phyloP scores from a whole-genome alignment of 1,140 invertebrate genomes.

The Brachionus asplanchnoidis region DNA sequence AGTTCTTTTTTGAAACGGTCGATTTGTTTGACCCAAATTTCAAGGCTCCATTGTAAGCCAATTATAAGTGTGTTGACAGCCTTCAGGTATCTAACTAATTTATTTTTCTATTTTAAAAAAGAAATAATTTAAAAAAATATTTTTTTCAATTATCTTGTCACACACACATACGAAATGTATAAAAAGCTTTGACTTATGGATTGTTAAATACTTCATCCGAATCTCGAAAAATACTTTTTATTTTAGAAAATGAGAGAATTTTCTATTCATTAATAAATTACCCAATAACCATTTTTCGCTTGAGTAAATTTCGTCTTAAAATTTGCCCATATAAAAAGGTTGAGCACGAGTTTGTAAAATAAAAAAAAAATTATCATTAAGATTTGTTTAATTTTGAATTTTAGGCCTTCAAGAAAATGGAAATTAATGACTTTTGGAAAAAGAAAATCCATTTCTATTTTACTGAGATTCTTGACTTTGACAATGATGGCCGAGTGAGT shows the following conservation, averaged over 20 bases:
- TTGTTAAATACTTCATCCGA: background rate
- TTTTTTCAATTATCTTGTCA: background rate
- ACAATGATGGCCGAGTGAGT: conserved; percentile 8
- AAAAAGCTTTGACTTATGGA: background rate
- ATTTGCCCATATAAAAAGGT: background rate
- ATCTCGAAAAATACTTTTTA: background rate
- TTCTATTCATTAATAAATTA: background rate
- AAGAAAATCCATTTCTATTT: conserved; percentile 38
- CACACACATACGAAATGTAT: background rate
- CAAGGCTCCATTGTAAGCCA: background rate
- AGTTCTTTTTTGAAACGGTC: background rate
- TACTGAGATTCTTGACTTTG: conserved; percentile 33
- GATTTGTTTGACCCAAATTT: background rate
- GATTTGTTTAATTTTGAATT: background rate
- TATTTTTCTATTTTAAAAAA: background rate
- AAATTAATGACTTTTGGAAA: conserved; percentile 37
- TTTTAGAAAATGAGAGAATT: background rate
- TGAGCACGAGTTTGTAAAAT: background rate
- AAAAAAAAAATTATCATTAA: background rate
- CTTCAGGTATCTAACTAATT: background rate
- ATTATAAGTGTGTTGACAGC: background rate
- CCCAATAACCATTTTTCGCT: background rate
- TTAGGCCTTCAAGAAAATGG: background rate
- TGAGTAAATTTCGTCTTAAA: background rate
- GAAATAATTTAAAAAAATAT: background rate